Evolutionary conservation across 2,113 vertebrate species (phyloP).

Genomic region (Salminus brasiliensis): DNA sequence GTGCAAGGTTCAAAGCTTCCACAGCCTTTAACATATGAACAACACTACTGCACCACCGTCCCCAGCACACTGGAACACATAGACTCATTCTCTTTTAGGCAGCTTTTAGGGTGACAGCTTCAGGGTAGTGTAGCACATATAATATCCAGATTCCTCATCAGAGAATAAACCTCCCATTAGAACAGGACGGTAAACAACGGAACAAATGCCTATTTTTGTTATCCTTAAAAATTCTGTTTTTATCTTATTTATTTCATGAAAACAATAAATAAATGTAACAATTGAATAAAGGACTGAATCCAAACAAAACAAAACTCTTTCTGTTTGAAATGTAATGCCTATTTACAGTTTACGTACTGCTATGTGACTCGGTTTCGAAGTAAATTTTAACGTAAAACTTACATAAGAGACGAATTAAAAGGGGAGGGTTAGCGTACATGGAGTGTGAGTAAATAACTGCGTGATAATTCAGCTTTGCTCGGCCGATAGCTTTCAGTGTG

Average conservation of each 20-base stretch:
- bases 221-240: background rate
- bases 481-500: slow-evolving; percentile 20
- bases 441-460: slow-evolving; percentile 1
- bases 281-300: background rate
- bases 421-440: slow-evolving; percentile 11
- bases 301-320: background rate
- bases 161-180: background rate
- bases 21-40: background rate
- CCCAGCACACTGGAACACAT: no score
- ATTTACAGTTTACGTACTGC: no score
- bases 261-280: background rate
- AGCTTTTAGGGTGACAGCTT: background rate
- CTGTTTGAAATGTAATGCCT: background rate
- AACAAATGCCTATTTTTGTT: background rate
- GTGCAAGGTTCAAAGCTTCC: background rate
- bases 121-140: background rate
- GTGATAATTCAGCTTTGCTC: slow-evolving; percentile 16
- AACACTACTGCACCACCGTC: background rate
- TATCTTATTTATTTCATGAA: background rate
- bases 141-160: background rate
- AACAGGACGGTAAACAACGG: background rate
- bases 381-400: background rate
- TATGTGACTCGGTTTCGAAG: background rate
- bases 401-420: background rate
- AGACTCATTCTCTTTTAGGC: background rate